Conservation (phyloP, 1,140 invertebrate species). For the Rhagoletis pomonella region DNA sequence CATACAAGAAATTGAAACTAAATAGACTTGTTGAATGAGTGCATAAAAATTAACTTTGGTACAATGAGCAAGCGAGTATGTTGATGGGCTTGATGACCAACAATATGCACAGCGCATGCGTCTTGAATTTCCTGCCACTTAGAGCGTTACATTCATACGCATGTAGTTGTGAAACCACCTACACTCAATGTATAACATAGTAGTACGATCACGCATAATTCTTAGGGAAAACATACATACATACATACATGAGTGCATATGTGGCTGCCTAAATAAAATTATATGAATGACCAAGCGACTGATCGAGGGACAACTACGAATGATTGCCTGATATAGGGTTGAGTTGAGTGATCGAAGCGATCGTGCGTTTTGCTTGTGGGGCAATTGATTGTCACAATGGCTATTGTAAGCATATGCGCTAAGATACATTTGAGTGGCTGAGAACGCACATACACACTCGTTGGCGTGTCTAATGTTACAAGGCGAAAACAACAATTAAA, state of each 20-base stretch:
- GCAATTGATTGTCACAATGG: background rate
- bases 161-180: background rate
- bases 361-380: background rate
- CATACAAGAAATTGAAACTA: background rate
- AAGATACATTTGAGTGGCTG: background rate
- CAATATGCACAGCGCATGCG: background rate
- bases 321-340: background rate
- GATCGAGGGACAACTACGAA: background rate
- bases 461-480: background rate
- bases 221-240: background rate
- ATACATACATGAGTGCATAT: background rate
- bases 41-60: background rate
- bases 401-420: background rate
- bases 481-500: constrained; percentile 3
- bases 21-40: background rate
- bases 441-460: background rate
- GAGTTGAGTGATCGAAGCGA: background rate
- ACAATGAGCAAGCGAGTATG: background rate
- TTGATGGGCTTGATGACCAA: constrained; percentile 14
- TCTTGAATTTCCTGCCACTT: background rate
- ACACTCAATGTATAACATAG: constrained; percentile 5
- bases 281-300: background rate
- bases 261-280: background rate
- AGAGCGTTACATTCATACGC: background rate
- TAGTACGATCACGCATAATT: background rate